Evolutionary conservation across 1,140 invertebrate genomes (phyloP).

Genomic region (Panagrolaimus sp.): DNA sequence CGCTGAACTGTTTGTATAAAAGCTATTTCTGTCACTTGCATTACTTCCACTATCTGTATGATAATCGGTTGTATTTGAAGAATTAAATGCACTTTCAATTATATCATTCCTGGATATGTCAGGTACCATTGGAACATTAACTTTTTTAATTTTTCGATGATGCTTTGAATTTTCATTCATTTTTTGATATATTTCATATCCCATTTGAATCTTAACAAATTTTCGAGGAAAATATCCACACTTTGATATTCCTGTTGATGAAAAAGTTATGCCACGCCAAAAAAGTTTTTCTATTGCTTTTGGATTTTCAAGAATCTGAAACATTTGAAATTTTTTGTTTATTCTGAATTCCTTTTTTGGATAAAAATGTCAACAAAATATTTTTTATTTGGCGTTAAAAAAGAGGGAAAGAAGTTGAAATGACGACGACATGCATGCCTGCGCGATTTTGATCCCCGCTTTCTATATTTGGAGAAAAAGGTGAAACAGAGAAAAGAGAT

Average conservation of each 20-base stretch:
- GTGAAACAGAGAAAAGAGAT: too few relatives aligned
- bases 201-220: constrained; percentile 5
- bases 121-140: constrained; percentile 18
- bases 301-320: constrained; percentile 8
- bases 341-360: too few relatives aligned
- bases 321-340: too few relatives aligned
- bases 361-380: too few relatives aligned
- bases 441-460: too few relatives aligned
- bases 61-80: constrained; percentile 8
- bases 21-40: constrained; percentile 8
- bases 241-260: background rate
- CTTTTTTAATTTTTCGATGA: constrained; percentile 18
- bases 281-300: constrained; percentile 4
- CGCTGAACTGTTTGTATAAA: constrained; percentile 4
- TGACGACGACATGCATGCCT: too few relatives aligned
- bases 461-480: too few relatives aligned
- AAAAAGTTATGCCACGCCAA: constrained; percentile 14
- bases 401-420: too few relatives aligned
- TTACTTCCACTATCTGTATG: constrained; percentile 13
- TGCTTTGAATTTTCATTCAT: background rate
- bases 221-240: constrained; percentile 15
- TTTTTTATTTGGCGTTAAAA: too few relatives aligned
- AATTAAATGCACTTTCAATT: constrained; percentile 11
- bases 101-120: background rate
- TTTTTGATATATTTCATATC: constrained; percentile 17